Evolutionary conservation across 2,888 invertebrate species (phyloP).

Genomic region (Zygaena filipendulae): DNA sequence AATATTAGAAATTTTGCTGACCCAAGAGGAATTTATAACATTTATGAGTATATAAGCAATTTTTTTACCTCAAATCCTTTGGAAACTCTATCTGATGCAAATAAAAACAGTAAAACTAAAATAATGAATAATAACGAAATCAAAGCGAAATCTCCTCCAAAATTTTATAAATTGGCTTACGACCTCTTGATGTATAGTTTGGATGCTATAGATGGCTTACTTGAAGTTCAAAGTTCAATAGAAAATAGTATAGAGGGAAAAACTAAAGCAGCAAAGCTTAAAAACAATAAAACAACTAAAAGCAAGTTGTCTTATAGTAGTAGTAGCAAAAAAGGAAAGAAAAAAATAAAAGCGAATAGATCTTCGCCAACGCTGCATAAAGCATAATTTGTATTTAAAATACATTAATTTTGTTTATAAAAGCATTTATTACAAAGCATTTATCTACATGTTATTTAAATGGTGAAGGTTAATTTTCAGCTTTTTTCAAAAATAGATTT

Average conservation of each 20-base stretch:
- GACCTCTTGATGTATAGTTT: slow-evolving; percentile 37
- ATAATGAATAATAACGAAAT: no score
- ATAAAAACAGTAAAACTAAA: no score
- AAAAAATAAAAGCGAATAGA: slow-evolving; percentile 13
- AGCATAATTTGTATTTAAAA: background rate
- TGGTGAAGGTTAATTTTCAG: no score
- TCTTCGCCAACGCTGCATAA: slow-evolving; percentile 3
- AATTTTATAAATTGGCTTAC: slow-evolving; percentile 38
- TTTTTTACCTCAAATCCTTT: no score
- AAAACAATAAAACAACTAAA: no score
- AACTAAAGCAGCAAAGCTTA: slow-evolving; percentile 15
- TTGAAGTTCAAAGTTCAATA: slow-evolving; percentile 32
- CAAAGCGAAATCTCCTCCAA: slow-evolving; percentile 34
- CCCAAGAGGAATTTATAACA: no score
- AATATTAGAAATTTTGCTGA: no score
- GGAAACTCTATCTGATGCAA: no score
- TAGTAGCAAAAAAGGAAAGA: slow-evolving; percentile 14
- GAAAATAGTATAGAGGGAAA: slow-evolving; percentile 22
- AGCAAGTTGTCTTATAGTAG: no score
- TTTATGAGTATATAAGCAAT: no score
- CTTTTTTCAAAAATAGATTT: no score
- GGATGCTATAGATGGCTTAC: slow-evolving; percentile 40
- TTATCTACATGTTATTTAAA: no score
- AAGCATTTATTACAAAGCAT: slow-evolving; percentile 30
- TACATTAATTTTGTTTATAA: background rate